Evolutionary conservation across 2,888 invertebrate genomes (phyloP).

Genomic region (Ectemnius lituratus): DNA sequence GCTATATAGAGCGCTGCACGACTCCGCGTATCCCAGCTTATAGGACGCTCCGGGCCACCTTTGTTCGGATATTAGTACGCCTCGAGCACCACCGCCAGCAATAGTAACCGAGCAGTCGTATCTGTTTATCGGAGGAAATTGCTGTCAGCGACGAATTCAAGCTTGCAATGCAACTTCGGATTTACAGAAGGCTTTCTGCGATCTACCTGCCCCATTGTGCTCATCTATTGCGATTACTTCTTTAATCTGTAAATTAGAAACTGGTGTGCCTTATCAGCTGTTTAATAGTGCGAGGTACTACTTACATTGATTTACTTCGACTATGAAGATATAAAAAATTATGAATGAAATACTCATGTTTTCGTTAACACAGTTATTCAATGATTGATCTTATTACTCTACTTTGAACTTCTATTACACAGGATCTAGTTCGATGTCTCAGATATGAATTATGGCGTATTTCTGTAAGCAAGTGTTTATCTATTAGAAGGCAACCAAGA

Average conservation of each 20-base stretch:
- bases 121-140: conserved; percentile 43
- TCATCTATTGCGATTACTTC: conserved; percentile 3
- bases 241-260: neutral
- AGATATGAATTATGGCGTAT: too few species aligned
- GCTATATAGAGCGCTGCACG: conserved; percentile 31
- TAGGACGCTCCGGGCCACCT: conserved; percentile 12
- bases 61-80: conserved; percentile 49
- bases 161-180: conserved; percentile 14
- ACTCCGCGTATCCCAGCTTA: conserved; percentile 47
- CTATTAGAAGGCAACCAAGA: too few species aligned
- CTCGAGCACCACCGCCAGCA: conserved; percentile 12
- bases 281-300: neutral
- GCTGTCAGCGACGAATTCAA: conserved; percentile 27
- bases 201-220: neutral
- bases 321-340: too few species aligned
- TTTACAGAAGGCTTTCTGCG: conserved; percentile 15
- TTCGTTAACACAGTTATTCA: too few species aligned
- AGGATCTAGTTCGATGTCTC: too few species aligned
- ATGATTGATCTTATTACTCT: too few species aligned
- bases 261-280: neutral
- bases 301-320: too few species aligned
- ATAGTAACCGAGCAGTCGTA: conserved; percentile 10
- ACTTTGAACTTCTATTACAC: too few species aligned
- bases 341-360: too few species aligned
- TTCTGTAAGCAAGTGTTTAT: too few species aligned